Evolutionary conservation across 2,797 vertebrate genomes (phyloP), one percentile per base, ranked within the genome.

Genomic region (Danio albolineatus): DNA sequence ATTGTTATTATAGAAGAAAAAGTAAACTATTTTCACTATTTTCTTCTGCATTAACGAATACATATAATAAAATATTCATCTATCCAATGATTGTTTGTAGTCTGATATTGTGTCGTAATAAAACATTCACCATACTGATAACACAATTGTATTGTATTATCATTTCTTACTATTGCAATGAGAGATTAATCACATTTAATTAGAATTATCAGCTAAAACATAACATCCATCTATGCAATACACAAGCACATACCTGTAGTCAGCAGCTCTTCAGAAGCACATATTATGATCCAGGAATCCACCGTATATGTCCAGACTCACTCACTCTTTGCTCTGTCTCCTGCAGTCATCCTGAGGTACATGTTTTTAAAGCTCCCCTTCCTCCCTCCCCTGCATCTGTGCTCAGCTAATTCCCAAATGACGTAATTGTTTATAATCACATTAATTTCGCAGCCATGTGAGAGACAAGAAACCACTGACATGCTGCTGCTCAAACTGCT

Each of bases 361-460:
- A 57, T 19, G 75, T 76, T 81, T 81, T 51, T 80, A 69, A 80
- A 76, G 16, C 57, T 57, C 2, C 54, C 12, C 57, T 57, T 2
- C 54, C 12, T 56, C 60, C 17, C 61, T 48, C 54, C 41, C 19
- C 28, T 38, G 36, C 54, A 67, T 66, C 60, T 70, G 41, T 36
- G 61, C n/a, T n/a, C 69, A 14, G 43, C 72, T 84, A 84, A 86
- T 82, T 49, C 60, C 60, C 73, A 74, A 74, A 79, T 74, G 69
- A 80, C 82, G 67, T 83, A 84, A 88, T 71, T 38, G 48, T 36
- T 44, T 28, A 54, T 77, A 82, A 88, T 81, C 84, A 60, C 36
- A 41, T 88, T 80, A 88, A 69, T 16, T 64, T n/a, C 65, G 60
- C 78, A 61, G 48, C 36, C 79, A 79, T 10, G 65, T 78, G 75